Evolutionary conservation across 2,888 invertebrate genomes (phyloP).

Genomic region (Limnephilus rhombicus): DNA sequence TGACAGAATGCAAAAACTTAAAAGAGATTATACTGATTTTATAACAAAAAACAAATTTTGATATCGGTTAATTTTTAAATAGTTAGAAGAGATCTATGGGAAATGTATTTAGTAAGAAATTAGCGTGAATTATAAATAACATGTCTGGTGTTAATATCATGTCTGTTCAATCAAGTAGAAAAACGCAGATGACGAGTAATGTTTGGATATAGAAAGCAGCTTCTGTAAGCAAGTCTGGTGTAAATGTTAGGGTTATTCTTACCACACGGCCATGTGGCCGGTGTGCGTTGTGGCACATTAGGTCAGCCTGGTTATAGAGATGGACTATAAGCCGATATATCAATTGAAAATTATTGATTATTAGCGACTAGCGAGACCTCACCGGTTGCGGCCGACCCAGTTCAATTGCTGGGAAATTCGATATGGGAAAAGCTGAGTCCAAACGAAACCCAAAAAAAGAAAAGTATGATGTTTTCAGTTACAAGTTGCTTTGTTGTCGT

Average conservation of each 20-base stretch:
- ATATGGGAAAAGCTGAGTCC: neutral
- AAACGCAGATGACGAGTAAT: neutral
- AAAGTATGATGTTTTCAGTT: neutral
- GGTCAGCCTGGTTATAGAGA: slow-evolving; percentile 2
- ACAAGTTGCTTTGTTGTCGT: neutral
- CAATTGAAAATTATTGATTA: slow-evolving; percentile 22
- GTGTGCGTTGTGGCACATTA: neutral
- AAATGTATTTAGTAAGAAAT: neutral
- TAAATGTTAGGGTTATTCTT: slow-evolving; percentile 37
- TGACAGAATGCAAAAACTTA: slow-evolving; percentile 8
- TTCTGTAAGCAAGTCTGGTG: slow-evolving; percentile 15
- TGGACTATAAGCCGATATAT: slow-evolving; percentile 15
- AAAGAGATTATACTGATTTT: neutral
- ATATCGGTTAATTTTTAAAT: neutral
- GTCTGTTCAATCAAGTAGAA: neutral
- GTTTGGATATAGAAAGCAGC: slow-evolving; percentile 23
- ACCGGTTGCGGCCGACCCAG: neutral
- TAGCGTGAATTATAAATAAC: neutral
- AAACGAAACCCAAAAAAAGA: neutral
- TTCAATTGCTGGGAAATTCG: neutral
- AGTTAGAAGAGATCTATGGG: neutral
- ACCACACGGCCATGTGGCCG: slow-evolving; percentile 35
- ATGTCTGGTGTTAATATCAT: slow-evolving; percentile 9
- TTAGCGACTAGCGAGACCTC: neutral
- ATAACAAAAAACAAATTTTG: neutral